These are phyloP conservation scores for human DNA, from an alignment of 2,113 vertebrate genomes.

Conservation along the genomic window DNA sequence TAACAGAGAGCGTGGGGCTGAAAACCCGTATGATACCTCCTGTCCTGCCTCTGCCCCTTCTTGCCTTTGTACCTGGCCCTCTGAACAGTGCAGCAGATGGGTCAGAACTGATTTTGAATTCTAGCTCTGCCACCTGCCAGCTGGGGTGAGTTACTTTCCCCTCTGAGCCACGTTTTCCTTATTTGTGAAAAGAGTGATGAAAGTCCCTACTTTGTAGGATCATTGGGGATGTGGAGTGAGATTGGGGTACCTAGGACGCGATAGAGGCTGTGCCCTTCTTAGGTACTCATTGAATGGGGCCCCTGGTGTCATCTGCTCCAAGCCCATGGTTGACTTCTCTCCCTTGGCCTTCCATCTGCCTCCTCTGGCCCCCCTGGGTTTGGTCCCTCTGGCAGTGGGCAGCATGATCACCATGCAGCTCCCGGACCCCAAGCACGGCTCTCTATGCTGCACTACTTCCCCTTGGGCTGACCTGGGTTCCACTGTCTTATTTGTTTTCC, in stretches of 20 bases:
- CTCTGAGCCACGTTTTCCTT: background rate
- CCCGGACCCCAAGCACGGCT: background rate
- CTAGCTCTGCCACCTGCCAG: background rate
- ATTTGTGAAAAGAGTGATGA: background rate
- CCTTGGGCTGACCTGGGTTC: background rate
- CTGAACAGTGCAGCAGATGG: background rate
- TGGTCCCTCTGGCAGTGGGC: background rate
- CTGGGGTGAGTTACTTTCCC: background rate
- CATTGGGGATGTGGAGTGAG: background rate
- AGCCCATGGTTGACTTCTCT: background rate
- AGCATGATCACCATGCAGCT: background rate
- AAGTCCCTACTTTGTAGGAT: background rate
- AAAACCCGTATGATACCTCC: background rate
- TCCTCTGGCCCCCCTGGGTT: background rate
- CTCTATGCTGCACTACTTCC: accelerated
- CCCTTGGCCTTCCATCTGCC: background rate
- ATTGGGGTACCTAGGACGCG: accelerated
- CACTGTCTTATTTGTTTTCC: background rate
- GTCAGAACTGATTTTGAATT: background rate
- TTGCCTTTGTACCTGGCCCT: background rate
- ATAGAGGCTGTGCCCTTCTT: background rate
- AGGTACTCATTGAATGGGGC: background rate
- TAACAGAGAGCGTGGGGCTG: background rate
- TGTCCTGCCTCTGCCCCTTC: background rate
- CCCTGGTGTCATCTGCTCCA: background rate